A percentile compares a stretch with the other conserved stretches of the same genome.
Evolutionary conservation across 2,113 vertebrate genomes (phyloP).

Genomic region (Chlorodrepanis virens): DNA sequence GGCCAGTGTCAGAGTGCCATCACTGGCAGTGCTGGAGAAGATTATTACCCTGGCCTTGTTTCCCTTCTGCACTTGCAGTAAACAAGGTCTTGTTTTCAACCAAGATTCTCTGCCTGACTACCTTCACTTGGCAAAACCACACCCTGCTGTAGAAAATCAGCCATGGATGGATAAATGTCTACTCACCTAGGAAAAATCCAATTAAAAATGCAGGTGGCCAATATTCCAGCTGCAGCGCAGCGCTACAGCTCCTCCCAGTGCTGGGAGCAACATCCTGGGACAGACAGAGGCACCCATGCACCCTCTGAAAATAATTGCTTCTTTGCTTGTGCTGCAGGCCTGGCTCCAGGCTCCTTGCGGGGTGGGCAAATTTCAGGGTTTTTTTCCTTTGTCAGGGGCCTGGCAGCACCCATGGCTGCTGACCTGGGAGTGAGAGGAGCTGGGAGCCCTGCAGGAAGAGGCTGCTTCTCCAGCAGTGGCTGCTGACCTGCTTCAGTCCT

Average conservation of each 20-base stretch:
- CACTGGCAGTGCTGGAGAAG: neutral
- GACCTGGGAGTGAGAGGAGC: neutral
- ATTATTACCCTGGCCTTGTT: neutral
- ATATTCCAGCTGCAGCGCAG: neutral
- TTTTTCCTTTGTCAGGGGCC: fast-evolving
- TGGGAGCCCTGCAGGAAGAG: neutral
- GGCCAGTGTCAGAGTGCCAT: neutral
- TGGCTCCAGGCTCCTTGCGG: fast-evolving
- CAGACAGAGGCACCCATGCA: neutral
- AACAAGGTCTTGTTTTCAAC: neutral
- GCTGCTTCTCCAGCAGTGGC: neutral
- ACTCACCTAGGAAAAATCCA: neutral
- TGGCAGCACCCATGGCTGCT: neutral
- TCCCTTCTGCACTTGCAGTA: neutral
- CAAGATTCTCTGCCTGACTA: neutral
- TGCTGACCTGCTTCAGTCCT: neutral
- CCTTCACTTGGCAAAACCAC: neutral
- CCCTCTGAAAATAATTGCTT: neutral
- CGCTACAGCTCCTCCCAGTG: neutral
- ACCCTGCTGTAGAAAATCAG: neutral
- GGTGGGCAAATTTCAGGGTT: neutral
- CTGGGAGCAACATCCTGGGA: neutral
- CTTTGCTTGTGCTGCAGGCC: neutral
- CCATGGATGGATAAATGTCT: neutral
- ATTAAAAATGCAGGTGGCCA: neutral